phyloP scores from a whole-genome alignment of 2,113 vertebrate genomes.

The Tupaia tana region DNA sequence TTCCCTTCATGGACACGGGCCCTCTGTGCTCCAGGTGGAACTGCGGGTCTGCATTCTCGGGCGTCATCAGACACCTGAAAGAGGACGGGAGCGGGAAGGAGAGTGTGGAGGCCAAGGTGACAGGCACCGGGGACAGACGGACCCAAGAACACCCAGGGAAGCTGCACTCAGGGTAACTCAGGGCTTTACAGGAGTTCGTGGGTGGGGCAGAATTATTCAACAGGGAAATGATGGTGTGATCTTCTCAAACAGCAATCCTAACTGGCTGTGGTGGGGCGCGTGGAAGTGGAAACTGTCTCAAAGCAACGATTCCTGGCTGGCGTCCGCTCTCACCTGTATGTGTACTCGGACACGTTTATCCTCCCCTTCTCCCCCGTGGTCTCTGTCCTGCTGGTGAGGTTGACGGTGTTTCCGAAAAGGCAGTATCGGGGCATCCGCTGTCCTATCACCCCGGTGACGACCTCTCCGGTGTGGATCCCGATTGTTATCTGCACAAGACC shows the following conservation, averaged over 20 bases:
- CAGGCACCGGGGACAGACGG: rapidly evolving
- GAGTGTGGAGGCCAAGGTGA: neutral
- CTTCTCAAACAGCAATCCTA: neutral
- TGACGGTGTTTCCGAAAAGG: conserved; percentile 98
- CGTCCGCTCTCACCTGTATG: conserved; percentile 90
- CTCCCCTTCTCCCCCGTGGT: conserved; percentile 97
- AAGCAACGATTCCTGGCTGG: neutral
- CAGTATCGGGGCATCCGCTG: conserved; percentile 99
- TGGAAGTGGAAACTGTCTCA: neutral
- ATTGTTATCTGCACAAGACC: conserved; percentile 93
- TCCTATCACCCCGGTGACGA: conserved; percentile 98
- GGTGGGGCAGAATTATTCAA: neutral
- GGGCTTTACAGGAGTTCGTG: neutral
- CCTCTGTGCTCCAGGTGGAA: conserved; percentile 96
- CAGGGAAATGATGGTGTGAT: neutral
- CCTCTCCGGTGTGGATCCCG: conserved; percentile 98
- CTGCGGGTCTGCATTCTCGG: conserved; percentile 96
- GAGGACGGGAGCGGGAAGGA: conserved; percentile 44
- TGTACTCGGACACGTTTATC: conserved; percentile 98
- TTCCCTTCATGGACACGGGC: conserved; percentile 98
- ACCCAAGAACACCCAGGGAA: neutral
- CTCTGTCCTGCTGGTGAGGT: conserved; percentile 98
- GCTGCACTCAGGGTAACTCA: neutral
- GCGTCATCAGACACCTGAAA: conserved; percentile 94
- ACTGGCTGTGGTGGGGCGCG: too few species aligned